Base-by-base conservation (phyloP, 1,140 invertebrate species). In the Conus betulinus region DNA sequence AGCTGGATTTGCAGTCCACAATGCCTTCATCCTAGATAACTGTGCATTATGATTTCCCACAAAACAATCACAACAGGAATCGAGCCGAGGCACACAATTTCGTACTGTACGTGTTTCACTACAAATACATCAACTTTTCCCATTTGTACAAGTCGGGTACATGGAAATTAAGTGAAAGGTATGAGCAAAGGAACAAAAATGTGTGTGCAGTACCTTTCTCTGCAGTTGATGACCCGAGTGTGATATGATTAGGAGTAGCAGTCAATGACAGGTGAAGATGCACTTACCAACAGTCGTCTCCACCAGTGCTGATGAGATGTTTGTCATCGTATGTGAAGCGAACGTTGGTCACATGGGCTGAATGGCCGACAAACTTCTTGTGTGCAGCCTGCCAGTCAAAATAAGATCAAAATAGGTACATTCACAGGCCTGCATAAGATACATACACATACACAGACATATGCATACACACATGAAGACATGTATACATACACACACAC, bases 281-380 rank as follows among this genome's bases (percentile, higher is more conserved):
- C 39, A 87, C 92, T 90, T 90, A 95, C 94, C 94, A 93, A 87
- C 94, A 95, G 87, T 95, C 95, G 91, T 95, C 94, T 71, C 95
- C 95, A 84, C 95, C 95, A 60, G 93, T 94, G 78, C 93, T 94
- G 52, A 95, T 91, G 13, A 95, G 91, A 89, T 94, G 93, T 79
- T 90, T 92, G 89, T 95, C 94, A 89, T 94, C 92, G 88, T 71
- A 92, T 15, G 93, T 92, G 89, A 95, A 95, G 82, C 91, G 88
- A n/a, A 95, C 94, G 91, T 95, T 95, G 39, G 95, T 95, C 52
- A 95, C 94, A 93, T 95, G 93, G 67, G 94, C 94, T 83, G 95
- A 95, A 85, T 95, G 95, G 20, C 95, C 95, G 55, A 92, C 91
- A 90, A 91, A 95, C 25, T 88, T 93, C 90, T 94, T 94, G 88